phyloP scores from a whole-genome alignment of 2,888 invertebrate genomes.

The Hipparchia semele region DNA sequence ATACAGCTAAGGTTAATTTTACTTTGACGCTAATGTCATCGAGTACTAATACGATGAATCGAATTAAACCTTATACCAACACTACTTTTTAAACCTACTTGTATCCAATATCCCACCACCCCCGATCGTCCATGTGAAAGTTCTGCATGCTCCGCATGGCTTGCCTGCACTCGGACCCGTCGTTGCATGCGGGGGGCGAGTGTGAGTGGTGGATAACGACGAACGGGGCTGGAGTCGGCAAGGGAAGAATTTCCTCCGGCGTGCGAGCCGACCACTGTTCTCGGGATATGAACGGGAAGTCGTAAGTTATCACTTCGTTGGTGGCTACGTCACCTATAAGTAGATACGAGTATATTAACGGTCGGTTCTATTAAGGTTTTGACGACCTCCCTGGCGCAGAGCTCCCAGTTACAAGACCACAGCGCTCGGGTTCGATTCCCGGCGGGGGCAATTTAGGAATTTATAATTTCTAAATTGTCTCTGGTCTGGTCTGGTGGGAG shows the following conservation, averaged over 20 bases:
- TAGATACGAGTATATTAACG: background rate
- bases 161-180: constrained; percentile 67
- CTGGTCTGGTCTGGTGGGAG: too few species aligned
- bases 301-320: constrained; percentile 60
- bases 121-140: constrained; percentile 79
- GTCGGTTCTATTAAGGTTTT: too few species aligned
- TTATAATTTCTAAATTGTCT: too few species aligned
- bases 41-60: too few species aligned
- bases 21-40: too few species aligned
- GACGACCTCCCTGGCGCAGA: too few species aligned
- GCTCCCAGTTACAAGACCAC: too few species aligned
- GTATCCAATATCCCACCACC: constrained; percentile 86
- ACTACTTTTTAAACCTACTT: constrained; percentile 49
- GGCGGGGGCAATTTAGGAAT: too few species aligned
- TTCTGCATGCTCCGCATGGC: constrained; percentile 86
- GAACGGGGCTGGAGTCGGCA: constrained; percentile 84
- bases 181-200: constrained; percentile 81
- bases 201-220: constrained; percentile 89
- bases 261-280: constrained; percentile 84
- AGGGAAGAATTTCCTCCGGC: constrained; percentile 69
- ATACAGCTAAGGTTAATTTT: too few species aligned
- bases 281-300: constrained; percentile 68
- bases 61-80: too few species aligned
- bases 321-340: constrained; percentile 39
- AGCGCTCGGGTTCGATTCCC: too few species aligned